Percentiles rank a stretch among this genome's conserved stretches.
Evolutionary conservation across 2,113 vertebrate species (phyloP).

Genomic region (Malaclemys terrapin): DNA sequence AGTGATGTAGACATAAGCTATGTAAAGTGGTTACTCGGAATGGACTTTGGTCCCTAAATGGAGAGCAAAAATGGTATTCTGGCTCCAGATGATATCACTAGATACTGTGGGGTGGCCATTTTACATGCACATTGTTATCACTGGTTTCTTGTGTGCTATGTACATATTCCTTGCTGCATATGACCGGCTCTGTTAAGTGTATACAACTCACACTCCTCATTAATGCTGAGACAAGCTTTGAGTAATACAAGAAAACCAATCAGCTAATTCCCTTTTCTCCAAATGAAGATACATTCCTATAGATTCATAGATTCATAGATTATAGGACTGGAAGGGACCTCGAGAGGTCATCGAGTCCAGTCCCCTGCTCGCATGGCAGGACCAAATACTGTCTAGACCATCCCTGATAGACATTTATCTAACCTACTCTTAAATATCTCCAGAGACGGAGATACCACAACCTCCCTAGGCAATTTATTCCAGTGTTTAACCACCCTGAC

Average conservation of each 20-base stretch:
- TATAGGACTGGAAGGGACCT: too few species aligned
- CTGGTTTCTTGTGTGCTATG: background rate
- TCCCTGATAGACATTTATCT: too few species aligned
- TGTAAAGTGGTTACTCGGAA: background rate
- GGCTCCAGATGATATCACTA: background rate
- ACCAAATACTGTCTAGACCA: too few species aligned
- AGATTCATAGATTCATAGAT: too few species aligned
- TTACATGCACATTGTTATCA: background rate
- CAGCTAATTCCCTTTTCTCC: background rate
- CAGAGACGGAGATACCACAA: too few species aligned
- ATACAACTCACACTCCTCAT: background rate
- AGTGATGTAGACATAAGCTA: background rate
- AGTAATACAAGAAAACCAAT: background rate
- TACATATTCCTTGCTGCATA: fast-evolving
- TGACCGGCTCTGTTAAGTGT: background rate
- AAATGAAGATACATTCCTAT: background rate
- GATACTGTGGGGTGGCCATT: background rate
- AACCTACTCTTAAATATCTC: too few species aligned
- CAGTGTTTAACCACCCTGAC: too few species aligned
- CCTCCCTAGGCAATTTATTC: too few species aligned
- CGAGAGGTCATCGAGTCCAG: too few species aligned
- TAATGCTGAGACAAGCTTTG: background rate
- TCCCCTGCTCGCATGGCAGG: too few species aligned
- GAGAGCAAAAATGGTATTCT: background rate
- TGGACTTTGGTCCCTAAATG: background rate